Base-by-base conservation (phyloP, 53 echinoderm and acorn worm genomes). In the Zoroaster sp. region DNA sequence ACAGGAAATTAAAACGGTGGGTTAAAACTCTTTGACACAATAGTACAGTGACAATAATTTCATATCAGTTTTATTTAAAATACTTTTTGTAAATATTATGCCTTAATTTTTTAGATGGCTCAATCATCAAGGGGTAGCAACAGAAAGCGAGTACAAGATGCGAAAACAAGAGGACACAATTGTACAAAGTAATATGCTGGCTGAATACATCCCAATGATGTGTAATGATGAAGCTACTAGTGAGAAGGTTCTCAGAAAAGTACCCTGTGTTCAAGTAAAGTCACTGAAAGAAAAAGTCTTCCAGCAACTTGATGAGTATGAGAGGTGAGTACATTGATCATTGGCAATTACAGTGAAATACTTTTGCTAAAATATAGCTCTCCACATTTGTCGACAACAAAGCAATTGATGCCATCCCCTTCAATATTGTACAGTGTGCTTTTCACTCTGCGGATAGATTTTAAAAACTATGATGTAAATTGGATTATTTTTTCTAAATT, bases 291-390 rank as follows among this genome's bases (percentile, higher is more conserved):
- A 69, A 10, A 69, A 32, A 14, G 69, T 69, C 35, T 69, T 69
- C 69, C 69, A 69, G 69, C 69, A 69, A 37, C 34, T 69, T 23
- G 88, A 88, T 38, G 88, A 76, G 30, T 76, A 76, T 45, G 43
- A 66, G 20, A 75, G 76, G 88, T 88, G 52, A 86, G 42, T 66
- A 36, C 4, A 8, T 10, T 4, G 18, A 30, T 41, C 15, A 11
- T 18, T 71, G 38, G 35, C 13, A 69, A 36, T 34, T 14, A 68
- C 35, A 68, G 35, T 68, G 35, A 9, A 36, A 69, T 69, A 35
- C 37, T 34, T 41, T 74, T 42, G 38, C 35, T 66, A 20, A 40
- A 15, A 66, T 23, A 2, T 39, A 88, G 88, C 20, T 51, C 1
- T 51, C 52, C 52, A 51, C 52, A 51, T 4, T 51, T 51, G 52